Percentiles rank a stretch among this genome's conserved stretches.
Evolutionary conservation across 53 echinoderm and acorn worm species (phyloP).

Genomic region (Arbacia lixula): DNA sequence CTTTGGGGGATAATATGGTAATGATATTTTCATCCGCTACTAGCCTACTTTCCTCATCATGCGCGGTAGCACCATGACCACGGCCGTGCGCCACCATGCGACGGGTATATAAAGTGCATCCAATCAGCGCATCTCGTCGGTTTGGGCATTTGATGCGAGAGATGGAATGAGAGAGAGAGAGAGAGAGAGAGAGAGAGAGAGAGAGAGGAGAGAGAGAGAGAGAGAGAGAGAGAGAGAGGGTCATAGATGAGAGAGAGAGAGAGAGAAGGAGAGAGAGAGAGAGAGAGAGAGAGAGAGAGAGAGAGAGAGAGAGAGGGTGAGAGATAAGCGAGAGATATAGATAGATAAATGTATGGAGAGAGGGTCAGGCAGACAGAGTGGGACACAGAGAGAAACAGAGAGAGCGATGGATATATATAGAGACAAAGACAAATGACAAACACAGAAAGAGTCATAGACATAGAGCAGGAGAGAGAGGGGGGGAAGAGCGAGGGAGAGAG

Average conservation of each 20-base stretch:
- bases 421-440: too few relatives aligned
- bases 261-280: not conserved
- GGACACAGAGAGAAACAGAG: not conserved
- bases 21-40: too few relatives aligned
- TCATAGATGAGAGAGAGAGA: not conserved
- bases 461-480: too few relatives aligned
- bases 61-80: too few relatives aligned
- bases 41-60: too few relatives aligned
- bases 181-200: not conserved
- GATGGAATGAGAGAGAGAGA: too few relatives aligned
- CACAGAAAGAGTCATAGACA: not conserved
- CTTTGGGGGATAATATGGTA: too few relatives aligned
- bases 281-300: not conserved
- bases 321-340: not conserved
- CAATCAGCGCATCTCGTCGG: too few relatives aligned
- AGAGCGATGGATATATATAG: not conserved
- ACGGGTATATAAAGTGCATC: too few relatives aligned
- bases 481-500: not conserved
- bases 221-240: not conserved
- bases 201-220: not conserved
- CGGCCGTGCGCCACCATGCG: too few relatives aligned
- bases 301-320: not conserved
- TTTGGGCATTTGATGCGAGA: too few relatives aligned
- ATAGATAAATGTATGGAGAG: too few relatives aligned
- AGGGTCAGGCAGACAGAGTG: not conserved